Conservation (phyloP, 2,888 invertebrate species). For the Leptura quadrifasciata region DNA sequence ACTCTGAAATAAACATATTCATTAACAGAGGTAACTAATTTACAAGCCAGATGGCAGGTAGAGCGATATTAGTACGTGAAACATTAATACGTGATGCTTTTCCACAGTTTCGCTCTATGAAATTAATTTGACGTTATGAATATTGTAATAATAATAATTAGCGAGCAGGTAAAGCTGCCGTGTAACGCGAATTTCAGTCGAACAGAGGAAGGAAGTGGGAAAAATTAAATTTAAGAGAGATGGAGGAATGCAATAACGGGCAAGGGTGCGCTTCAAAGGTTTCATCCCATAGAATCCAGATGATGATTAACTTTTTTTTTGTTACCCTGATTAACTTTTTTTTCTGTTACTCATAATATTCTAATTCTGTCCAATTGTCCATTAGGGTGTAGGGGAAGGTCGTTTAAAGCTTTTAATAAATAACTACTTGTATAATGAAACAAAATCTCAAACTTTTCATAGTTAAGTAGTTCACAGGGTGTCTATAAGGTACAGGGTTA, state of each 20-base stretch:
- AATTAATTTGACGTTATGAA: slow-evolving; percentile 58
- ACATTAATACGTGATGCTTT: slow-evolving; percentile 43
- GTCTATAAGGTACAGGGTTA: too few species aligned
- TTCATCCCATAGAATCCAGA: neutral
- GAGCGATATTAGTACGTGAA: slow-evolving; percentile 11
- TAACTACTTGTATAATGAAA: too few species aligned
- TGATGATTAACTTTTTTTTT: slow-evolving; percentile 8
- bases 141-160: slow-evolving; percentile 59
- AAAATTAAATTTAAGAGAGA: slow-evolving; percentile 35
- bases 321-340: neutral
- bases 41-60: slow-evolving; percentile 53
- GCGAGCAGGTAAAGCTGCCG: slow-evolving; percentile 42
- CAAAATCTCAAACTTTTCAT: too few species aligned
- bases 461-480: too few species aligned
- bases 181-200: slow-evolving; percentile 17
- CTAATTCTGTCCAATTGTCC: too few species aligned
- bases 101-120: slow-evolving; percentile 51
- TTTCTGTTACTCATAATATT: neutral
- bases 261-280: slow-evolving; percentile 10
- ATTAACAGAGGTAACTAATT: slow-evolving; percentile 62
- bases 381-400: too few species aligned
- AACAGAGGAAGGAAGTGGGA: slow-evolving; percentile 31
- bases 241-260: slow-evolving; percentile 30
- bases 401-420: too few species aligned
- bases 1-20: slow-evolving; percentile 61